phyloP scores from a whole-genome alignment of 2,797 vertebrate species.

The Sebastes hopkinsi region DNA sequence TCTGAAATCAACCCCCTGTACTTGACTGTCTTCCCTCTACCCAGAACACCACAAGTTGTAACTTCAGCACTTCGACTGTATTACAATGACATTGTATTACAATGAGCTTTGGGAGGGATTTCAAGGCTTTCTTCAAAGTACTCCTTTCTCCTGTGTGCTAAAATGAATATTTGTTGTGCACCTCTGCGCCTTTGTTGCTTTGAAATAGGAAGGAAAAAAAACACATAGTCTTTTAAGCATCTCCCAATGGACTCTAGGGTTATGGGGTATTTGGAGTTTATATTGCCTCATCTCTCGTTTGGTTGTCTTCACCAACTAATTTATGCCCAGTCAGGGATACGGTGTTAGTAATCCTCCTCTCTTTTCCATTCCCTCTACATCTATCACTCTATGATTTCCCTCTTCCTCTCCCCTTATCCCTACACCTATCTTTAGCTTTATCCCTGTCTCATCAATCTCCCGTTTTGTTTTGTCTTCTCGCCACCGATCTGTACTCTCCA shows the following conservation, averaged over 20 bases:
- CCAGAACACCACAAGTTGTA: background rate
- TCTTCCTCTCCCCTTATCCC: background rate
- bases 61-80: background rate
- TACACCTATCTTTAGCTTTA: slow-evolving; percentile 16
- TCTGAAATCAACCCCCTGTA: background rate
- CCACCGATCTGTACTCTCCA: slow-evolving; percentile 18
- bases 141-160: slow-evolving; percentile 14
- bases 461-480: slow-evolving; percentile 1
- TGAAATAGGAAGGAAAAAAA: slow-evolving; percentile 2
- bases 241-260: slow-evolving; percentile 34
- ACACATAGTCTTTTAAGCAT: slow-evolving; percentile 10
- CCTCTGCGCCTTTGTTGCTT: slow-evolving; percentile 24
- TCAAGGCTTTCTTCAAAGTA: slow-evolving; percentile 19
- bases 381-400: slow-evolving; percentile 4
- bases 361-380: slow-evolving; percentile 14
- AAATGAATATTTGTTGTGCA: slow-evolving; percentile 39
- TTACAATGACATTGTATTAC: background rate
- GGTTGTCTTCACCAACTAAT: slow-evolving; percentile 44
- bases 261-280: slow-evolving; percentile 56
- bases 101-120: slow-evolving; percentile 18
- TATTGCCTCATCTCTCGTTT: slow-evolving; percentile 37
- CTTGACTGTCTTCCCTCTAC: background rate
- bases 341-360: slow-evolving; percentile 34
- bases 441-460: slow-evolving; percentile 26
- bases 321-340: slow-evolving; percentile 59